Base-by-base conservation (phyloP, 2,797 vertebrate genomes). In the Arctocebus calabarensis region DNA sequence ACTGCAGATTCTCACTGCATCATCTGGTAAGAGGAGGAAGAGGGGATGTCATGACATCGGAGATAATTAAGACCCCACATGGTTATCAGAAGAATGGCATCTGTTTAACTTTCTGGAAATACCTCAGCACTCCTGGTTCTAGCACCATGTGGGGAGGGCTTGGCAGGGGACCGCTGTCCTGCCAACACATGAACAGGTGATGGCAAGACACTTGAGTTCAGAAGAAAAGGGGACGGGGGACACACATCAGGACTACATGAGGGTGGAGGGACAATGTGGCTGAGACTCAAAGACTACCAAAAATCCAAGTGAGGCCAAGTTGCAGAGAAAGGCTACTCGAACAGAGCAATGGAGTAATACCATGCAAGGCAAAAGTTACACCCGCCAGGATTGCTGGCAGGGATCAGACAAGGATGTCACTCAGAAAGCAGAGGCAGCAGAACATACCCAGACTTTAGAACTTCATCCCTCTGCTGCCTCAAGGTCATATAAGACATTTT, bases 81-180 rank as follows among this genome's bases (percentile, higher is more conserved):
- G 2, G 4, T n/a, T 40, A 43, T 61, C 52, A 71, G 70, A 86
- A 37, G 62, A 61, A 71, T 17, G 78, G 19, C 32, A 3, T 37
- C 14, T 37, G 6, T 27, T 57, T 11, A 22, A 40, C 16, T 64
- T 87, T 59, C 77, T 45, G 61, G 62, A 23, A 2, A 32, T 8
- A n/a, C 32, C n/a, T 0, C 14, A 52, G 48, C 48, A 32, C 5
- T 43, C 23, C 79, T 59, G 45, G 2, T 66, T 81, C 73, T 75
- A 5, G 25, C 12, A 0, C 48, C 1, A 0, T 59, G 12, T 32
- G 27, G 37, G 22, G 1, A 40, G 3, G 17, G 32, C 40, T 6
- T 48, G 74, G 17, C 34, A 7, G 14, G 14, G 14, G 4, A 14
- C 14, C 14, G 14, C 48, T 61, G 3, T 68, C 57, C 71, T 87